phyloP scores from a whole-genome alignment of 1,140 invertebrate species.

The Ostrea edulis region DNA sequence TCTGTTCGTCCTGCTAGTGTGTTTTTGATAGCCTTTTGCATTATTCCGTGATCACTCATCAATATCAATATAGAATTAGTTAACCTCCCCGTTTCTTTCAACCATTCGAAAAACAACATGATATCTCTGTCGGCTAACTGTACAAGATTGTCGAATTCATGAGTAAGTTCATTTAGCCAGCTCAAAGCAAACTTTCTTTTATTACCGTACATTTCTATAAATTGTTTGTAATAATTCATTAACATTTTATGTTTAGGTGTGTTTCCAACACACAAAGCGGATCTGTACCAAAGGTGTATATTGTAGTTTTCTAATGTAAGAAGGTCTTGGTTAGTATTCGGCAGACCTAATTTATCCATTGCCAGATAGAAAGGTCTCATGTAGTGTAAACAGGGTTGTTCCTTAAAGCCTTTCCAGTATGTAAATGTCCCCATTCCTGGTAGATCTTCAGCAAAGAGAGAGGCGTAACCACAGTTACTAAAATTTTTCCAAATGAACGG shows the following conservation, averaged over 20 bases:
- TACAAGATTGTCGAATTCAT: slow-evolving; percentile 61
- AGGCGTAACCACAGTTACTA: slow-evolving; percentile 78
- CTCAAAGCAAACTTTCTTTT: slow-evolving; percentile 59
- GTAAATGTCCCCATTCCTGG: slow-evolving; percentile 80
- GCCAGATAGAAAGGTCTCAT: slow-evolving; percentile 77
- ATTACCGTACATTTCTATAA: slow-evolving; percentile 55
- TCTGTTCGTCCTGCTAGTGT: slow-evolving; percentile 93
- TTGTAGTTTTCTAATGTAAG: slow-evolving; percentile 58
- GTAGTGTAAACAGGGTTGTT: slow-evolving; percentile 80
- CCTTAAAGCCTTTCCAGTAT: slow-evolving; percentile 79
- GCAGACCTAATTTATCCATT: slow-evolving; percentile 64
- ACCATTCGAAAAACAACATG: slow-evolving; percentile 72
- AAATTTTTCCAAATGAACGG: slow-evolving; percentile 81
- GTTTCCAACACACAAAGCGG: slow-evolving; percentile 60
- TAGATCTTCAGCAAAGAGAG: slow-evolving; percentile 80
- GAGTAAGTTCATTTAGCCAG: slow-evolving; percentile 56
- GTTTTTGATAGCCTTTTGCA: slow-evolving; percentile 89
- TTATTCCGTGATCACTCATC: slow-evolving; percentile 95
- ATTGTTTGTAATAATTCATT: slow-evolving; percentile 63
- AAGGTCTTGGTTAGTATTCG: slow-evolving; percentile 39
- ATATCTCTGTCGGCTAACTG: slow-evolving; percentile 60
- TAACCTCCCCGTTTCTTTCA: slow-evolving; percentile 74
- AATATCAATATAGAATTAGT: slow-evolving; percentile 86
- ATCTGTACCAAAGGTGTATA: slow-evolving; percentile 44
- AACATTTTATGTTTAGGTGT: slow-evolving; percentile 56